Evolutionary conservation across 2,888 invertebrate genomes (phyloP), one percentile per base, ranked within the genome.

Genomic region (Oscheius sp.): DNA sequence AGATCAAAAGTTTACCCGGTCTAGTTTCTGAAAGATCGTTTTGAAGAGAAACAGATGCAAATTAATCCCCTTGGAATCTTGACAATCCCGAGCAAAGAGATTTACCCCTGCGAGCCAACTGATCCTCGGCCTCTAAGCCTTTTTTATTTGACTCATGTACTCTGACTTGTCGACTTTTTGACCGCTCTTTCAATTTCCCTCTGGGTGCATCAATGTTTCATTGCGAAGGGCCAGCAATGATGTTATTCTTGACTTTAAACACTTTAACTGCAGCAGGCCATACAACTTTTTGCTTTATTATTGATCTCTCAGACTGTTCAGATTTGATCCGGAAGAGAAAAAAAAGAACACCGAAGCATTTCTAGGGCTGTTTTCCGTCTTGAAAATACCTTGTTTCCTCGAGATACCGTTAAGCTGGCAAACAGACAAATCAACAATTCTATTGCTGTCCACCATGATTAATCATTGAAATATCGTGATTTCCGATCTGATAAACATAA

Each of bases 151-250:
- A 63, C 29, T 63, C 32, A 63, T 47, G 42, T 50, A 63, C 63
- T 50, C 63, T 3, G 48, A n/a, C 47, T 47, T 68, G 53, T 68
- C 53, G 37, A 55, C 55, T 55, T 68, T 68, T 68, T 68, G 37
- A 68, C 55, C 68, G 55, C 68, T 55, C 68, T 55, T 68, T 68
- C 55, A 68, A 68, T 68, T 68, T 68, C 68, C 68, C 68, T 68
- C 55, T 68, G 68, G 68, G 55, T 68, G 35, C 68, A 68, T 68
- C 68, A 68, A 68, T 68, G 68, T 68, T 68, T 68, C 55, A 68
- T 68, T 21, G 48, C 65, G 48, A 42, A 42, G 42, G 55, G 21
- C 37, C 55, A 55, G 55, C 55, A 53, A 68, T 68, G 68, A 68
- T 68, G 68, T 55, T 42, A 68, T 55, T 37, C 55, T 53, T 53